These are phyloP conservation scores for Laticauda colubrina DNA, from an alignment of 2,113 vertebrate genomes.

Conservation along the genomic window DNA sequence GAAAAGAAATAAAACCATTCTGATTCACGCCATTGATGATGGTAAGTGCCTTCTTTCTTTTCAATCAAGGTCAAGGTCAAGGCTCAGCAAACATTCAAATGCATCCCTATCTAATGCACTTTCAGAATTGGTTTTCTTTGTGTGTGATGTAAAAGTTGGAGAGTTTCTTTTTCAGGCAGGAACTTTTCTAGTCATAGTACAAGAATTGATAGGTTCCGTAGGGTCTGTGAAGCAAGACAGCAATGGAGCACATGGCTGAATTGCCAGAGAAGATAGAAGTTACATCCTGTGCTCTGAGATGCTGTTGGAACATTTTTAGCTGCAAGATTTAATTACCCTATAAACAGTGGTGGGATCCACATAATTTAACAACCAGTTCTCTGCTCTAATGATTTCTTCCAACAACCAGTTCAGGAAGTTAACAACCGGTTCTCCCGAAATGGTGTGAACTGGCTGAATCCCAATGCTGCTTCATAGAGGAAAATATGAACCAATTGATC, in stretches of 20 bases:
- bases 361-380: too few species aligned
- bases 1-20: slow-evolving; percentile 35
- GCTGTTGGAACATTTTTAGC: background rate
- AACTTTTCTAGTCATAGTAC: background rate
- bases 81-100: background rate
- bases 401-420: too few species aligned
- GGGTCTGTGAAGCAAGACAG: too few species aligned
- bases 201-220: too few species aligned
- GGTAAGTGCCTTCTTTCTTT: slow-evolving; percentile 62
- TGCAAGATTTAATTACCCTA: background rate
- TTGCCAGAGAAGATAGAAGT: background rate
- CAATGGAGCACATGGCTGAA: background rate
- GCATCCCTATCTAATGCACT: background rate
- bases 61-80: background rate
- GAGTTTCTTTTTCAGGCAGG: background rate
- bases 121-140: background rate
- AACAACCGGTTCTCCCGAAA: too few species aligned
- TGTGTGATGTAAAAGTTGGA: background rate
- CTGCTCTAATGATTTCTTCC: too few species aligned
- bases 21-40: slow-evolving; percentile 67
- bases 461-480: too few species aligned
- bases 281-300: background rate
- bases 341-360: too few species aligned
- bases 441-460: too few species aligned
- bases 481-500: background rate